These are phyloP conservation scores for Spisula subtruncata DNA, from an alignment of 2,888 invertebrate genomes.

Conservation along the genomic window DNA sequence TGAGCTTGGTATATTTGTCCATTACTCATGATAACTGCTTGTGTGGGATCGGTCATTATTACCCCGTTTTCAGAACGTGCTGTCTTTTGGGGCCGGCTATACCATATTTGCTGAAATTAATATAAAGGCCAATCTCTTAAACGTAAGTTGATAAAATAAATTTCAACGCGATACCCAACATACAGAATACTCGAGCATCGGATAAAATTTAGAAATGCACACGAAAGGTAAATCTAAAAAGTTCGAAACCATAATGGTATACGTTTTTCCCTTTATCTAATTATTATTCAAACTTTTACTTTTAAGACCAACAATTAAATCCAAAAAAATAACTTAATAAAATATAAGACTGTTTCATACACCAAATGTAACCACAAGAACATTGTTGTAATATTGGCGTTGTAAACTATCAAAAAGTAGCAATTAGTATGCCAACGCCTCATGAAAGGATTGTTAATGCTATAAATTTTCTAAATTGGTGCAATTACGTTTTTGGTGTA, in stretches of 20 bases:
- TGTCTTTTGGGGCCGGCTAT: constrained; percentile 61
- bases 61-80: constrained; percentile 70
- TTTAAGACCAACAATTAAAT: constrained; percentile 12
- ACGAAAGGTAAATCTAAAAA: background rate
- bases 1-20: constrained; percentile 70
- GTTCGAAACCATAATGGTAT: constrained; percentile 1
- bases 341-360: constrained; percentile 11
- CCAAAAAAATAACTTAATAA: background rate
- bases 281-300: constrained; percentile 11
- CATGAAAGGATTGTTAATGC: constrained; percentile 43
- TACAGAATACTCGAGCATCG: background rate
- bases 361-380: background rate
- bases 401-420: constrained; percentile 25
- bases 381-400: background rate
- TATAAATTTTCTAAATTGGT: constrained; percentile 59
- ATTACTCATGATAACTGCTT: constrained; percentile 63
- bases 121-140: background rate
- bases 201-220: constrained; percentile 20
- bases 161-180: background rate
- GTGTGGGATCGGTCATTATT: constrained; percentile 63
- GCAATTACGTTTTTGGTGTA: constrained; percentile 55
- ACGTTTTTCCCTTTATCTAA: constrained; percentile 17
- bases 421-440: constrained; percentile 41
- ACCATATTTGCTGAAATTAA: constrained; percentile 55
- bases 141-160: background rate